Conservation (phyloP, 2,797 vertebrate genomes). For the Eulemur rubriventer region DNA sequence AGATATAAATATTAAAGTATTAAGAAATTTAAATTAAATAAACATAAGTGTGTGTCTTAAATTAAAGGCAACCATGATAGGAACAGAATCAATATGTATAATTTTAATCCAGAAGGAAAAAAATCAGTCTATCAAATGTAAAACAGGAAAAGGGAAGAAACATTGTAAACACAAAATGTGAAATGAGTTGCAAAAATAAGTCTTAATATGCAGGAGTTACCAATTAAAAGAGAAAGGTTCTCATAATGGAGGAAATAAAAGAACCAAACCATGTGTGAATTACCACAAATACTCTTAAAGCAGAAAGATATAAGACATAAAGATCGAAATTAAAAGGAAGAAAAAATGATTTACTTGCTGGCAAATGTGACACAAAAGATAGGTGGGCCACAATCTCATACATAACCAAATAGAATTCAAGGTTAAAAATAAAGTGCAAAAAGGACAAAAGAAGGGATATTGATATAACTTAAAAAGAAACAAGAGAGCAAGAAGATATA, state of each 20-base stretch:
- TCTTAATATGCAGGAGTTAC: not conserved
- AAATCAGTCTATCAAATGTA: not conserved
- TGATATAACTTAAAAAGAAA: not conserved
- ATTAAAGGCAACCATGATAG: not conserved
- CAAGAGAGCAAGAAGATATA: not conserved
- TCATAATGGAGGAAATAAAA: not conserved
- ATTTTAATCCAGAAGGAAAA: slow-evolving; percentile 6
- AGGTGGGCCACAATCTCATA: not conserved
- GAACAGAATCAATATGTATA: slow-evolving; percentile 5
- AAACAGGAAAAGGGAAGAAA: not conserved
- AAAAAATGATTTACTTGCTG: not conserved
- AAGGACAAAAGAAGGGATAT: not conserved
- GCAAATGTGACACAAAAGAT: not conserved
- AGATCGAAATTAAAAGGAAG: not conserved
- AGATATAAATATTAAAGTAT: not conserved
- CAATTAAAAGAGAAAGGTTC: not conserved
- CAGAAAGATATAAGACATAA: not conserved
- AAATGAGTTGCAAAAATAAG: slow-evolving; percentile 1
- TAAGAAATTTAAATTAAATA: not conserved
- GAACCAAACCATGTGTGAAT: not conserved
- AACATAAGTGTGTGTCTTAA: not conserved
- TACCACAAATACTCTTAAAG: not conserved
- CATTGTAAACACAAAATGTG: not conserved
- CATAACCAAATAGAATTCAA: not conserved
- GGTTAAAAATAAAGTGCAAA: not conserved